phyloP scores from a whole-genome alignment of 2,797 vertebrate species.

The Sphenodon punctatus region DNA sequence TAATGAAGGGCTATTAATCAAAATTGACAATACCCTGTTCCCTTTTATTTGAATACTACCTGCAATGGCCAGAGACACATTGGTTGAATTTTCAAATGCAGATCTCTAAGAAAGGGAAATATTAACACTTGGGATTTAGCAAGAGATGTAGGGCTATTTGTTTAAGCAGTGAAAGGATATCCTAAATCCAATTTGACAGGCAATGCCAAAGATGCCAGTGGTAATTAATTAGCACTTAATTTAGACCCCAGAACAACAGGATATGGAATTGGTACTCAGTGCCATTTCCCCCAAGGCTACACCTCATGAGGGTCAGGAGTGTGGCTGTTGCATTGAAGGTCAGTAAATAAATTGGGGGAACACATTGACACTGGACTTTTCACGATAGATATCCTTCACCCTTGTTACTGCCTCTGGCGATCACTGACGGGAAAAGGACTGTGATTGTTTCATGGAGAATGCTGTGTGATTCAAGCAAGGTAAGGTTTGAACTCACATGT shows the following conservation, averaged over 20 bases:
- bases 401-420: slow-evolving; percentile 81
- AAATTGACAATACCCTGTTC: slow-evolving; percentile 85
- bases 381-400: slow-evolving; percentile 84
- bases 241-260: slow-evolving; percentile 91
- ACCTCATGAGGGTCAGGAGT: slow-evolving; percentile 90
- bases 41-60: slow-evolving; percentile 82
- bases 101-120: not conserved
- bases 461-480: slow-evolving; percentile 58
- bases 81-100: slow-evolving; percentile 60
- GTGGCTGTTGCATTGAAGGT: slow-evolving; percentile 82
- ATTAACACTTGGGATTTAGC: no score
- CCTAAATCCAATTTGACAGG: slow-evolving; percentile 94
- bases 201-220: slow-evolving; percentile 95
- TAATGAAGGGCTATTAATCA: slow-evolving; percentile 95
- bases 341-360: slow-evolving; percentile 88
- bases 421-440: slow-evolving; percentile 73
- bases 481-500: not conserved
- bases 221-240: slow-evolving; percentile 99
- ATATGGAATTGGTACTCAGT: slow-evolving; percentile 87
- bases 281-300: slow-evolving; percentile 87
- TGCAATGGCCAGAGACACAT: slow-evolving; percentile 56
- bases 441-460: slow-evolving; percentile 64
- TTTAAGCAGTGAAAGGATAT: slow-evolving; percentile 81
- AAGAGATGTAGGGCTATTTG: slow-evolving; percentile 65
- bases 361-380: slow-evolving; percentile 85